Conservation (phyloP, 2,113 vertebrate genomes). For the Amia ocellicauda region DNA sequence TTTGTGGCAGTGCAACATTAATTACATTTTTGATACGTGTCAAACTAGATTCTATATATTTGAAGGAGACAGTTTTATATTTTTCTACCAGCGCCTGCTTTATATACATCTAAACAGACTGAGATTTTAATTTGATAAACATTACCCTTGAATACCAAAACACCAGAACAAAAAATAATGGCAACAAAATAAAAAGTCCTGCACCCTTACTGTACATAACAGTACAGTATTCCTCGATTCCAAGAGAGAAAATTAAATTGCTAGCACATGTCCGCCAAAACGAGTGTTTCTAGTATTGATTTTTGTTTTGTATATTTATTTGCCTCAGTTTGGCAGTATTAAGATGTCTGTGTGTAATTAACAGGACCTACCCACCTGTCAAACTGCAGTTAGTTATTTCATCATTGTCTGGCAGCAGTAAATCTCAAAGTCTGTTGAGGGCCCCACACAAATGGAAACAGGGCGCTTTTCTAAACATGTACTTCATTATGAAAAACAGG, state of each 20-base stretch:
- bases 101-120: background rate
- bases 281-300: constrained; percentile 58
- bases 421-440: constrained; percentile 51
- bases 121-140: background rate
- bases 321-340: constrained; percentile 56
- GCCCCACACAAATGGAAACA: constrained; percentile 55
- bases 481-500: constrained; percentile 71
- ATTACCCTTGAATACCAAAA: no score
- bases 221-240: constrained; percentile 32
- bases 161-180: no score
- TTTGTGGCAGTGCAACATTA: constrained; percentile 72
- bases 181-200: no score
- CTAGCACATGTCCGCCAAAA: constrained; percentile 59
- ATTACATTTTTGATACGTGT: constrained; percentile 59
- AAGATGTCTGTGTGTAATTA: constrained; percentile 69
- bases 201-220: no score
- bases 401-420: constrained; percentile 66
- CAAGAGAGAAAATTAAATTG: constrained; percentile 41
- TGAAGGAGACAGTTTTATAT: background rate
- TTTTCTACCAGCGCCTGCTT: no score
- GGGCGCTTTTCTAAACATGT: constrained; percentile 59
- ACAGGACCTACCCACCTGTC: constrained; percentile 75
- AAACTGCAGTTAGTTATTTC: constrained; percentile 69
- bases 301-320: constrained; percentile 60
- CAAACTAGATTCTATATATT: constrained; percentile 34